Evolutionary conservation across 2,113 vertebrate genomes (phyloP).

Genomic region (Cyanocitta stelleri): DNA sequence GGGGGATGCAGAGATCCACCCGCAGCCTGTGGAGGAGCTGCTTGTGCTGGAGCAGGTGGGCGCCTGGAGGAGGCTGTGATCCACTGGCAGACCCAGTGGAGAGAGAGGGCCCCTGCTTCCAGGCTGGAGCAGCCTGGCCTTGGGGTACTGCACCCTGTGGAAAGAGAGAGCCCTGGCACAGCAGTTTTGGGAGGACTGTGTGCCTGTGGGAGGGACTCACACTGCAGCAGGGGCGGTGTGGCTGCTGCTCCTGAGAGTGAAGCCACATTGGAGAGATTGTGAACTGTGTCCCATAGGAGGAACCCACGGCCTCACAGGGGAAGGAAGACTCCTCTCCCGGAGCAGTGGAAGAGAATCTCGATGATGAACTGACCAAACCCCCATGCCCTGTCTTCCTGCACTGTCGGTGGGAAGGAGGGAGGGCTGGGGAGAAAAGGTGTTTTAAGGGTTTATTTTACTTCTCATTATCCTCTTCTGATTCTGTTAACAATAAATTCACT

Average conservation of each 20-base stretch:
- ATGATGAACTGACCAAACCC: too few species aligned
- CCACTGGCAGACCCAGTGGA: too few species aligned
- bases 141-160: too few species aligned
- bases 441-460: neutral
- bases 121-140: too few species aligned
- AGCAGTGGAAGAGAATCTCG: neutral
- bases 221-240: neutral
- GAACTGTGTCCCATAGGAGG: neutral
- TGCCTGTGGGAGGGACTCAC: too few species aligned
- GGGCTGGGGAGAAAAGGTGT: neutral
- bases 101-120: too few species aligned
- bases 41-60: rapidly evolving
- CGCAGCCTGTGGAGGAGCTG: too few species aligned
- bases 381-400: neutral
- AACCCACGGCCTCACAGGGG: neutral
- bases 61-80: too few species aligned
- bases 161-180: too few species aligned
- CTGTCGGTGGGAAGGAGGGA: neutral
- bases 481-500: neutral
- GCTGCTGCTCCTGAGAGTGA: neutral
- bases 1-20: too few species aligned
- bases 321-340: neutral
- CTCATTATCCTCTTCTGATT: neutral
- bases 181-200: too few species aligned
- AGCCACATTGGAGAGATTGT: neutral